These are phyloP conservation scores for Bactericera cockerelli DNA, from an alignment of 1,140 invertebrate species.

Conservation along the genomic window DNA sequence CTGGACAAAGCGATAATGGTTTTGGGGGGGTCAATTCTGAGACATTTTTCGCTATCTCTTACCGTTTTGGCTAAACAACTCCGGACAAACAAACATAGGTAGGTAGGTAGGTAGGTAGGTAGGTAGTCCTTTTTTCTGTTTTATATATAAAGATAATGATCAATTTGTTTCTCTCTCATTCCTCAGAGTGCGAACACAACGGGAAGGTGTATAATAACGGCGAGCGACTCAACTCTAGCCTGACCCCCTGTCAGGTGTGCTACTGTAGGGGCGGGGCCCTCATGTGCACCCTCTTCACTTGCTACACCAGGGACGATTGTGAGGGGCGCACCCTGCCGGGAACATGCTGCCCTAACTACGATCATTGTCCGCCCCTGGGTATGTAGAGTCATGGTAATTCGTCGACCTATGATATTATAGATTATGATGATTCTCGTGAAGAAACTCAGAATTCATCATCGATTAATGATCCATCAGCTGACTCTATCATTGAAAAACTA, in stretches of 20 bases:
- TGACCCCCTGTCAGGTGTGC: slow-evolving; percentile 53
- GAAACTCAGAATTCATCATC: no score
- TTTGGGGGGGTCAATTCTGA: no score
- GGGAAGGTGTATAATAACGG: slow-evolving; percentile 56
- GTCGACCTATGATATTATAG: slow-evolving; percentile 5
- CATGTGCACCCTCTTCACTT: slow-evolving; percentile 53
- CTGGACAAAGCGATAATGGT: no score
- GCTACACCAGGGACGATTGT: slow-evolving; percentile 55
- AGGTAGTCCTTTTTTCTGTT: no score
- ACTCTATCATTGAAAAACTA: neutral
- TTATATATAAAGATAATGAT: no score
- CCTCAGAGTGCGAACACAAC: slow-evolving; percentile 54
- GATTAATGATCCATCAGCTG: neutral
- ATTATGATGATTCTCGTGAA: neutral
- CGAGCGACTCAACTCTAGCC: slow-evolving; percentile 46
- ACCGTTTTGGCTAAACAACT: no score
- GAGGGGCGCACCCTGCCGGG: slow-evolving; percentile 46
- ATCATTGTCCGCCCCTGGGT: slow-evolving; percentile 54
- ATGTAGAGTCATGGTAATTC: slow-evolving; percentile 16
- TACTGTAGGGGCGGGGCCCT: slow-evolving; percentile 63
- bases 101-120: no score
- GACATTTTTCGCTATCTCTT: no score
- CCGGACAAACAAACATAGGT: no score
- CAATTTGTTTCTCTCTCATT: no score
- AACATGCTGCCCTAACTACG: slow-evolving; percentile 59